Conservation (phyloP, 1,140 invertebrate genomes). For the Glossosoma conforme region DNA sequence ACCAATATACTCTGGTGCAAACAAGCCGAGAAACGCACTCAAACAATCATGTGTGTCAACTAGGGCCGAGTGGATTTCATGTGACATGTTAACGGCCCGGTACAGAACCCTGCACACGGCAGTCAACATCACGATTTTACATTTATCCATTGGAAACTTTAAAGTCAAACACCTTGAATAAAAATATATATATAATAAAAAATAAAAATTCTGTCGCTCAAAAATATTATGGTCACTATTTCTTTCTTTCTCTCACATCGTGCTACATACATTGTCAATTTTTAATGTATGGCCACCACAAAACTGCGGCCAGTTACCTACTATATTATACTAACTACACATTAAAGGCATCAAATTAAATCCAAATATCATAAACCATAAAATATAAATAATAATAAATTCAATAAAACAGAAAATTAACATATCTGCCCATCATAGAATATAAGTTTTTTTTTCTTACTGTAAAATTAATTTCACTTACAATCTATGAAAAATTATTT, state of each 20-base stretch:
- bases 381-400: slow-evolving; percentile 1
- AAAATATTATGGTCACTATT: too few relatives aligned
- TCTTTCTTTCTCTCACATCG: too few relatives aligned
- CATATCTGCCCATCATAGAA: too few relatives aligned
- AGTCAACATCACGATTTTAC: slow-evolving; percentile 12
- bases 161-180: slow-evolving; percentile 22
- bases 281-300: too few relatives aligned
- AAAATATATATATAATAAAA: slow-evolving; percentile 11
- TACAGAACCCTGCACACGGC: slow-evolving; percentile 22
- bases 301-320: too few relatives aligned
- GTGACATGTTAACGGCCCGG: slow-evolving; percentile 16
- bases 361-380: not conserved
- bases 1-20: slow-evolving; percentile 19
- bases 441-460: too few relatives aligned
- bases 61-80: slow-evolving; percentile 16
- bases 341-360: too few relatives aligned
- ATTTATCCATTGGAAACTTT: slow-evolving; percentile 6
- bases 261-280: too few relatives aligned
- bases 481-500: slow-evolving; percentile 2
- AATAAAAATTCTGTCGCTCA: slow-evolving; percentile 2
- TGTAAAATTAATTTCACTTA: too few relatives aligned
- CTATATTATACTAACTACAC: too few relatives aligned
- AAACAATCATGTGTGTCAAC: slow-evolving; percentile 23
- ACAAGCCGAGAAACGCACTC: slow-evolving; percentile 14
- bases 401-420: too few relatives aligned